Base-by-base conservation (phyloP, 2,797 vertebrate species). In the Loriculus beryllinus region DNA sequence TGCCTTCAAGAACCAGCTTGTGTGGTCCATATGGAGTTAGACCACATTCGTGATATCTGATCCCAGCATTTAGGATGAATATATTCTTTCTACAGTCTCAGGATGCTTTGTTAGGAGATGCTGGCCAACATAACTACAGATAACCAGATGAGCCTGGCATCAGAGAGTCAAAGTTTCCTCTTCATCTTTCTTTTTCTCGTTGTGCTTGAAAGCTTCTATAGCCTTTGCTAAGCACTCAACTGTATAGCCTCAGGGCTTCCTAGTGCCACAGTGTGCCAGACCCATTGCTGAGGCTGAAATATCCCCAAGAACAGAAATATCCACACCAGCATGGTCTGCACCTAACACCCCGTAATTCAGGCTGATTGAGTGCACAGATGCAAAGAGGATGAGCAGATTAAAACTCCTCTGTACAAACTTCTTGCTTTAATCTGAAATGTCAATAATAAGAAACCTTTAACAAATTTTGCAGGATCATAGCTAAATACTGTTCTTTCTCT, bases 401-500 rank as follows among this genome's bases (percentile, higher is more conserved):
- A 86, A 92, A 68, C 26, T 52, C 88, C 37, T 88, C 94, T 91
- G 74, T 59, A 94, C 86, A 78, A 83, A 91, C 72, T 45, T 80
- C 59, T 47, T 92, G 48, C 62, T 92, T 90, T 76, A 63, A 94
- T 75, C 83, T 51, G 72, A 95, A 94, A 95, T 91, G 91, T 86
- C 74, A 82, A 43, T 21, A 93, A 52, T 59, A 91, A 79, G 88
- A 96, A 92, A 95, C 77, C 82, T 40, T 81, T 63, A 93, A 87
- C 74, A 64, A 54, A 86, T 86, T 96, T 67, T 60, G 88, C 70
- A 95, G 88, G 86, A 72, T 79, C 18, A 56, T 80, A 96, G 77
- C 77, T 92, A 93, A 94, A 92, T 71, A 86, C 64, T 81, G 67
- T 52, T 95, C 88, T 93, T 93, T 79, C 96, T 93, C 68, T 88